Conservation (phyloP, 1,140 invertebrate species). For the Oryctes rhinoceros region DNA sequence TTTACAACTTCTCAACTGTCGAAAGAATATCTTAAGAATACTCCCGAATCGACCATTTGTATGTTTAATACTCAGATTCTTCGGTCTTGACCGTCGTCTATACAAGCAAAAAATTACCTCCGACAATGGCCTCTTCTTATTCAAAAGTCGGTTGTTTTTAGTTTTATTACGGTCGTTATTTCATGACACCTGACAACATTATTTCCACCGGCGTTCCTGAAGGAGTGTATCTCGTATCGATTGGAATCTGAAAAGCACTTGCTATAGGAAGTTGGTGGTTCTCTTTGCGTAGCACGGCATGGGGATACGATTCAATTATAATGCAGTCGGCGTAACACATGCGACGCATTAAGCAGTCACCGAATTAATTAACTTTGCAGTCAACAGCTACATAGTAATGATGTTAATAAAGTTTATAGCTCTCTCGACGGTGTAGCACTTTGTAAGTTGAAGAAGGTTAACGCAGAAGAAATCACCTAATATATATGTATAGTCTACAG, state of each 20-base stretch:
- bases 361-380: conserved; percentile 10
- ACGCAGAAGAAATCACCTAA: too few relatives aligned
- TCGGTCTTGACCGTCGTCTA: background rate
- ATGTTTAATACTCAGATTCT: background rate
- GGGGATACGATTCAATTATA: conserved; percentile 2
- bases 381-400: conserved; percentile 6
- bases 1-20: too few relatives aligned
- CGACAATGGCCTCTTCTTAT: background rate
- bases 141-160: background rate
- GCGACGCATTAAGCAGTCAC: background rate
- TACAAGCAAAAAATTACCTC: background rate
- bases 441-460: too few relatives aligned
- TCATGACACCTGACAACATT: background rate
- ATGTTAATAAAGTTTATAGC: conserved; percentile 1
- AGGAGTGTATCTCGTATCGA: background rate
- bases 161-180: background rate
- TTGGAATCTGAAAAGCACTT: background rate
- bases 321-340: background rate
- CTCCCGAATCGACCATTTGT: too few relatives aligned
- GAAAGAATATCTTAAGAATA: too few relatives aligned
- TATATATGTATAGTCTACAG: too few relatives aligned
- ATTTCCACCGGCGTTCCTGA: background rate
- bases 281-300: background rate
- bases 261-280: background rate
- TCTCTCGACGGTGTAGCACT: too few relatives aligned